A percentile compares a stretch with the other conserved stretches of the same genome.
These are phyloP conservation scores for Lepidochrysops patricia DNA, from an alignment of 2,888 invertebrate genomes.

Conservation along the genomic window DNA sequence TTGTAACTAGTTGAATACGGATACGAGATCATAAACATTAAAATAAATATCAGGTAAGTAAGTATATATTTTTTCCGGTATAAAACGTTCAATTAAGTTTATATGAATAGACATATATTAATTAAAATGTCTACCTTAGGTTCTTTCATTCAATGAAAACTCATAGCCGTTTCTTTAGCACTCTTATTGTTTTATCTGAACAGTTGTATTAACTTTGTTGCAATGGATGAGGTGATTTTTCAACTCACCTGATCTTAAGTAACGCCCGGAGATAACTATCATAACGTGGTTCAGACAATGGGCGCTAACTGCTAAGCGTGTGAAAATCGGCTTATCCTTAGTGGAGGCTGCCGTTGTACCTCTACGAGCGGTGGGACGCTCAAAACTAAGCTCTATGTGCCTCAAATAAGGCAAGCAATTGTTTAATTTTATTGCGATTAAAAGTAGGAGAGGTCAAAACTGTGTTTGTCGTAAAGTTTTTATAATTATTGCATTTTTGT, in stretches of 20 bases:
- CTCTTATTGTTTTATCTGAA: not conserved
- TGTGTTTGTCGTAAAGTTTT: not conserved
- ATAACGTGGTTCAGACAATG: not conserved
- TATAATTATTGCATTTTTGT: not conserved
- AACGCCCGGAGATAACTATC: not conserved
- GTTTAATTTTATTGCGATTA: not conserved
- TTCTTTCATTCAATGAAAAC: too few species aligned
- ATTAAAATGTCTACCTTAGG: too few species aligned
- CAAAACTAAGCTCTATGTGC: not conserved
- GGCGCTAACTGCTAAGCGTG: not conserved
- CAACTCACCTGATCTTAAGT: constrained; percentile 8
- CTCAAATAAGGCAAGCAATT: not conserved
- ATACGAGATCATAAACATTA: not conserved
- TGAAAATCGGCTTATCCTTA: constrained; percentile 6
- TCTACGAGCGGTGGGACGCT: not conserved
- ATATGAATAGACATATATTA: too few species aligned
- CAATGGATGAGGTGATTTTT: not conserved
- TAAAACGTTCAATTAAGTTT: too few species aligned
- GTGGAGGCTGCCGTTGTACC: not conserved
- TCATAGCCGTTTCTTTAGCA: not conserved
- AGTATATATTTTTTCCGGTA: too few species aligned
- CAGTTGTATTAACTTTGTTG: not conserved
- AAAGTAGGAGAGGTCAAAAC: not conserved
- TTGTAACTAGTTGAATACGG: not conserved
- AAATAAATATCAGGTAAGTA: too few species aligned